Conservation (phyloP, 2,888 invertebrate genomes). For the Microctonus aethiopoides region DNA sequence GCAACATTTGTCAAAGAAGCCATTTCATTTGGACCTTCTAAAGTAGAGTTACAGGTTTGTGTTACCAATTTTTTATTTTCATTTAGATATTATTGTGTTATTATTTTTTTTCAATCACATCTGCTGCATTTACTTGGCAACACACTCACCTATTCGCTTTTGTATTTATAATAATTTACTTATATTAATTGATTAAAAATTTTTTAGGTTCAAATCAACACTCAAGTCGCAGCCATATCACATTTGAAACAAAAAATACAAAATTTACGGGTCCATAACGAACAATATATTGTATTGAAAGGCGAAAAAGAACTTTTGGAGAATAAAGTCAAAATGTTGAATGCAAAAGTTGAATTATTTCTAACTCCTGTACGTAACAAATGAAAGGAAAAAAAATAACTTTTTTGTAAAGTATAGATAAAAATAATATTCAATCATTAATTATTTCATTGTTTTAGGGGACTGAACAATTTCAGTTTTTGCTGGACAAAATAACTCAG, state of each 20-base stretch:
- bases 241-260: constrained; percentile 65
- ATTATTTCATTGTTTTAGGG: constrained; percentile 51
- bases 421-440: background rate
- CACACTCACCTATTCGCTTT: background rate
- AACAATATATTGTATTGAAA: constrained; percentile 69
- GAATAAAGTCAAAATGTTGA: constrained; percentile 63
- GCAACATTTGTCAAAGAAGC: constrained; percentile 64
- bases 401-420: background rate
- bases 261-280: constrained; percentile 76
- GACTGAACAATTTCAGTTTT: constrained; percentile 59
- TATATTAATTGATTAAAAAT: background rate
- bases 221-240: constrained; percentile 67
- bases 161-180: background rate
- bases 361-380: constrained; percentile 58
- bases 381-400: background rate
- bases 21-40: constrained; percentile 63
- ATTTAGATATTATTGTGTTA: constrained; percentile 5
- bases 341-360: constrained; percentile 62
- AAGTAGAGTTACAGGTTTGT: constrained; percentile 63
- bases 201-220: constrained; percentile 74
- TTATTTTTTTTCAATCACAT: constrained; percentile 2
- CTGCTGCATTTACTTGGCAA: background rate
- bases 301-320: constrained; percentile 72
- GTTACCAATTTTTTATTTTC: constrained; percentile 3
- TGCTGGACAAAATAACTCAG: constrained; percentile 61